A percentile compares a stretch with the other conserved stretches of the same genome.
These are phyloP conservation scores for Junco hyemalis DNA, from an alignment of 2,113 vertebrate genomes.

Conservation along the genomic window DNA sequence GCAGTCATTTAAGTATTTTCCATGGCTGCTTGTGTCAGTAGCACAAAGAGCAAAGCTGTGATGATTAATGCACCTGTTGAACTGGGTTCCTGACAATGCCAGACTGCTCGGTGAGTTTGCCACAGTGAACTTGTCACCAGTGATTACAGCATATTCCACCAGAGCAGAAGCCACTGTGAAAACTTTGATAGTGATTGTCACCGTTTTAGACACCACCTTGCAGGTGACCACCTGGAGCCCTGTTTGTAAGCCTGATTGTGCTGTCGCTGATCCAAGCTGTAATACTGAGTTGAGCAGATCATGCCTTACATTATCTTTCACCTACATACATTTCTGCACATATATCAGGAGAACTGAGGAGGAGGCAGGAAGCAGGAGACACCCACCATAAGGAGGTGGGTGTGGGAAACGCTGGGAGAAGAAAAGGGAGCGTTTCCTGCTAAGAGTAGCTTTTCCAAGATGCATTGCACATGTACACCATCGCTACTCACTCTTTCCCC, in stretches of 20 bases:
- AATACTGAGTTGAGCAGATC: background rate
- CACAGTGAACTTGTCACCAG: background rate
- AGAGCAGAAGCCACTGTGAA: background rate
- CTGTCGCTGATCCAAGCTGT: background rate
- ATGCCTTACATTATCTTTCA: background rate
- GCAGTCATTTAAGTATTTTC: background rate
- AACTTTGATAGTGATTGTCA: background rate
- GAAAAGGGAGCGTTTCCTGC: background rate
- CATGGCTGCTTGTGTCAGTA: background rate
- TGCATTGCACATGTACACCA: accelerated
- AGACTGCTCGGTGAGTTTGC: background rate
- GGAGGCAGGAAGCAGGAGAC: background rate
- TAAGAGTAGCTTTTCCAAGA: background rate
- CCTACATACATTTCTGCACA: background rate
- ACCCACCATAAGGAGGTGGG: background rate
- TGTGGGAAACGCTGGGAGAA: background rate
- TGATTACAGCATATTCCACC: background rate
- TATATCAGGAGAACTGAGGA: background rate
- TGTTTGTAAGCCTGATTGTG: background rate
- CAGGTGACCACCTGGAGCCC: background rate
- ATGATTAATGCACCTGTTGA: background rate
- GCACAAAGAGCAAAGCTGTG: background rate
- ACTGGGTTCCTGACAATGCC: background rate
- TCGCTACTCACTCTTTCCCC: background rate
- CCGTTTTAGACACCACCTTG: background rate